Evolutionary conservation across 2,888 invertebrate species (phyloP).

Genomic region (Eudemis profundana): DNA sequence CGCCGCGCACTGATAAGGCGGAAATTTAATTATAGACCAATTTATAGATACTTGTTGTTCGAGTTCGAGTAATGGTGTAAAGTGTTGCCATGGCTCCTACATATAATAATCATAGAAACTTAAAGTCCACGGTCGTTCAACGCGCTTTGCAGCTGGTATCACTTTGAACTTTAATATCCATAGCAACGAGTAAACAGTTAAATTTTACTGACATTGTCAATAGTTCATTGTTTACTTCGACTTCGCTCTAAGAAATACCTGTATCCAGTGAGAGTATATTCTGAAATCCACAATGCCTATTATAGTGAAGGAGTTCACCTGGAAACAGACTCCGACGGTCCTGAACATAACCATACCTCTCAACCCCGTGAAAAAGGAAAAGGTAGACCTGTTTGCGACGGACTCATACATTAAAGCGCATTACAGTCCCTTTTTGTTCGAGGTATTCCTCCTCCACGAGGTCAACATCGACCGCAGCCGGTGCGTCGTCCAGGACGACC

Average conservation of each 20-base stretch:
- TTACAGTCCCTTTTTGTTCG: conserved; percentile 90
- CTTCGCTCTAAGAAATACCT: neutral
- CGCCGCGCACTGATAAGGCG: conserved; percentile 28
- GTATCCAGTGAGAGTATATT: neutral
- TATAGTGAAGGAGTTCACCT: conserved; percentile 89
- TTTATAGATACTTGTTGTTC: conserved; percentile 19
- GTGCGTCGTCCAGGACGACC: conserved; percentile 86
- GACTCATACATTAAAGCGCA: conserved; percentile 90
- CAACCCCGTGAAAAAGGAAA: conserved; percentile 85
- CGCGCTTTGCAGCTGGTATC: conserved; percentile 2
- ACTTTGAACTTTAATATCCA: conserved; percentile 11
- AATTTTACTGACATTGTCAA: conserved; percentile 9
- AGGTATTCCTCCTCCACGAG: conserved; percentile 87
- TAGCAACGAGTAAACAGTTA: conserved; percentile 27
- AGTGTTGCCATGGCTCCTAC: neutral
- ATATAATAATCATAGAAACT: neutral
- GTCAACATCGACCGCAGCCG: conserved; percentile 87
- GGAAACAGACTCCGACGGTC: conserved; percentile 88
- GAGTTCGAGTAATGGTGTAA: too few species aligned
- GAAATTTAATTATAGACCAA: conserved; percentile 40
- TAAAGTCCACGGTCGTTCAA: neutral
- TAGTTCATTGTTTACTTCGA: neutral
- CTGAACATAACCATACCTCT: conserved; percentile 88
- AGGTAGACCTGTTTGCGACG: conserved; percentile 89
- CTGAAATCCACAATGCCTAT: conserved; percentile 86